phyloP scores from a whole-genome alignment of 2,888 invertebrate genomes.

The Gastracanthus pulcherrimus region DNA sequence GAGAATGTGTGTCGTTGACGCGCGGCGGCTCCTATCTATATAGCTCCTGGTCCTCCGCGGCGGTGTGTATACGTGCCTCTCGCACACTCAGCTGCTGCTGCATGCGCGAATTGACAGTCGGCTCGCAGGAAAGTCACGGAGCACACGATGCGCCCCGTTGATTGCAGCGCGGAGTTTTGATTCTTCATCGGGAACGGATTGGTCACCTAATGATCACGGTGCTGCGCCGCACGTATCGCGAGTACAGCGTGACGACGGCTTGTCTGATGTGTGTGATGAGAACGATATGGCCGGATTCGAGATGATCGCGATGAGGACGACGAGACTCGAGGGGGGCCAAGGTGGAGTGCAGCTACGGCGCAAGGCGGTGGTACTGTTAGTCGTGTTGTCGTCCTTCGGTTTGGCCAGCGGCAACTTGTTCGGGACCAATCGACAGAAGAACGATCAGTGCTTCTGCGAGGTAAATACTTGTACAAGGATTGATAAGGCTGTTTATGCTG shows the following conservation, averaged over 20 bases:
- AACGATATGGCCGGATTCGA: conserved; percentile 43
- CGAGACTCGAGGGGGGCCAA: conserved; percentile 17
- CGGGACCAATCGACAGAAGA: conserved; percentile 62
- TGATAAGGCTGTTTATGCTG: not conserved
- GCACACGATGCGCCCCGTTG: no score
- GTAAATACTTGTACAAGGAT: conserved; percentile 60
- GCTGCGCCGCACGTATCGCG: no score
- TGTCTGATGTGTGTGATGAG: conserved; percentile 22
- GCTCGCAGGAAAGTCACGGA: not conserved
- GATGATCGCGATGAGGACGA: no score
- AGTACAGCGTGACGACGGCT: no score
- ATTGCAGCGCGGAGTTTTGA: no score
- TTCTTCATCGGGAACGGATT: no score
- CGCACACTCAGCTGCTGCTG: not conserved
- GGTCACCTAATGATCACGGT: no score
- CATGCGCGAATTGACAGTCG: conserved; percentile 2
- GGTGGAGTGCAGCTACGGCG: conserved; percentile 1
- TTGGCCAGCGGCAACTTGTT: conserved; percentile 67
- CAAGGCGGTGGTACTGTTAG: not conserved
- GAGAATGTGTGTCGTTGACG: no score
- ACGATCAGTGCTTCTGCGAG: conserved; percentile 73
- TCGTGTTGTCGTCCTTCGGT: conserved; percentile 42
- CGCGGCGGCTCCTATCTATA: no score
- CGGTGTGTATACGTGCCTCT: not conserved
- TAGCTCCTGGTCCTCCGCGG: no score